phyloP scores from a whole-genome alignment of 2,888 invertebrate genomes.

The Cephus rjabovi region DNA sequence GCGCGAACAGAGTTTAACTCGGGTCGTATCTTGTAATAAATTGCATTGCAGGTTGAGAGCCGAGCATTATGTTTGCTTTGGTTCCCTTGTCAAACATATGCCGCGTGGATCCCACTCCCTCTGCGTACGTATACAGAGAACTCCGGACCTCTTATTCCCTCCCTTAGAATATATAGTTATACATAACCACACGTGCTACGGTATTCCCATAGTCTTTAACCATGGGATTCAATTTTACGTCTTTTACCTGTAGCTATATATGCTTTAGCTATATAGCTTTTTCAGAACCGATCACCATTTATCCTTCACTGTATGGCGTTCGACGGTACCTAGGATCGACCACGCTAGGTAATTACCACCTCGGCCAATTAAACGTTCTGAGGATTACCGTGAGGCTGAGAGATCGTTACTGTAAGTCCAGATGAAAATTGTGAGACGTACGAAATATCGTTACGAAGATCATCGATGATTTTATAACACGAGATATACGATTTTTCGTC shows the following conservation, averaged over 20 bases:
- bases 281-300: neutral
- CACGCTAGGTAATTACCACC: neutral
- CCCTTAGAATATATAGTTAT: neutral
- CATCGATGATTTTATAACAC: neutral
- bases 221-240: neutral
- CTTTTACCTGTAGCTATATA: neutral
- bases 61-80: slow-evolving; percentile 42
- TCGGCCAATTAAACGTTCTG: neutral
- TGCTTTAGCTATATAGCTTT: neutral
- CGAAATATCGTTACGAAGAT: neutral
- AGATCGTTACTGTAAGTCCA: neutral
- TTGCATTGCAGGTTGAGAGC: slow-evolving; percentile 35
- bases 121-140: neutral
- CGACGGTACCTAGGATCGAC: neutral
- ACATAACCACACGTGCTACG: neutral
- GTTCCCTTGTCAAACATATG: slow-evolving; percentile 45
- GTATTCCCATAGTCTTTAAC: neutral
- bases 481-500: neutral
- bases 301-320: neutral
- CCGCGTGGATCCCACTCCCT: slow-evolving; percentile 21
- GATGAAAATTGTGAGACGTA: neutral
- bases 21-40: slow-evolving; percentile 43
- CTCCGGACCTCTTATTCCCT: neutral
- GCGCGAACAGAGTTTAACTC: slow-evolving; percentile 34
- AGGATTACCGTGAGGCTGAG: neutral